Conservation (phyloP, 2,797 vertebrate genomes). For the Knipowitschia caucasica region DNA sequence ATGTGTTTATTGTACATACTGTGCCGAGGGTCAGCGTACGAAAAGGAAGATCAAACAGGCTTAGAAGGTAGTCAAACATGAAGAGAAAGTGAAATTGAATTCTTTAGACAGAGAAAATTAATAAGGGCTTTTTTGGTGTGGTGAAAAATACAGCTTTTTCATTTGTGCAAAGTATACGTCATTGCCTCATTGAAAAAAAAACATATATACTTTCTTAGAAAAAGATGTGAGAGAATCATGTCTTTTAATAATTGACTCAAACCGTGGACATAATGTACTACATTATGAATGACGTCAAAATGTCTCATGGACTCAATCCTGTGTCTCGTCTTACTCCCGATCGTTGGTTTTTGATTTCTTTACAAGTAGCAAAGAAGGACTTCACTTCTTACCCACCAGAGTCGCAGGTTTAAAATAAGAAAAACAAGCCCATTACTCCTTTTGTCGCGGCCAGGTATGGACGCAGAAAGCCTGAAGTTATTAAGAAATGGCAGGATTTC, state of each 20-base stretch:
- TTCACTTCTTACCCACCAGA: constrained; percentile 38
- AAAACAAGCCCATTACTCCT: constrained; percentile 12
- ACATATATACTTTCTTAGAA: too few species aligned
- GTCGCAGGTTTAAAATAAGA: constrained; percentile 19
- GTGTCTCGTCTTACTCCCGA: too few species aligned
- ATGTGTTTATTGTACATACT: constrained; percentile 13
- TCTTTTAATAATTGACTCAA: too few species aligned
- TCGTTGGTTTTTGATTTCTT: constrained; percentile 25
- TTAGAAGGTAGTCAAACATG: constrained; percentile 13
- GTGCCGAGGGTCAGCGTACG: constrained; percentile 16
- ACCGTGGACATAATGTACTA: too few species aligned
- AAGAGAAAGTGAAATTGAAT: not conserved
- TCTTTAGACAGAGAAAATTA: not conserved
- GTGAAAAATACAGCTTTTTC: not conserved
- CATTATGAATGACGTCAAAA: too few species aligned
- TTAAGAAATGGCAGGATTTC: not conserved
- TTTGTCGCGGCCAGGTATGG: not conserved
- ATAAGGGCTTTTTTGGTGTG: not conserved
- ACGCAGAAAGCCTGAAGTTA: constrained; percentile 11
- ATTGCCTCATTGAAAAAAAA: constrained; percentile 19
- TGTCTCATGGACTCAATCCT: too few species aligned
- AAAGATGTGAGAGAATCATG: too few species aligned
- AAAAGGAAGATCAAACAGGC: constrained; percentile 25
- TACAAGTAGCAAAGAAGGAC: constrained; percentile 13
- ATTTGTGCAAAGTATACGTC: not conserved